phyloP scores from a whole-genome alignment of 2,797 vertebrate genomes.

The Thamnophis elegans region DNA sequence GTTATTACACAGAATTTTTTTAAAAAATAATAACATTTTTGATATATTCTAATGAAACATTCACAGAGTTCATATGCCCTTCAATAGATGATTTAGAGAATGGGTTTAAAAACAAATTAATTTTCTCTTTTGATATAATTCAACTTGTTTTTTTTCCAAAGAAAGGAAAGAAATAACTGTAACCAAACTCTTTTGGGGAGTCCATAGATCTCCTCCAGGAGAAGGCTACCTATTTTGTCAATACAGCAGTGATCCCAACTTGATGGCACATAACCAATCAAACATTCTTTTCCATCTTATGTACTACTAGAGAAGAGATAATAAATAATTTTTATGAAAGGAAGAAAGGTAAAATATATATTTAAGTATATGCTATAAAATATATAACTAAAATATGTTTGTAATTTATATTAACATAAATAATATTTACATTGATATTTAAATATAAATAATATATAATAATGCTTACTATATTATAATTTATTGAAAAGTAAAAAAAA shows the following conservation, averaged over 20 bases:
- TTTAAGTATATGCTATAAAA: constrained; percentile 38
- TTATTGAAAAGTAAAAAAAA: not conserved
- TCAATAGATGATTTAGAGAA: not conserved
- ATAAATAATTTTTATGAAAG: constrained; percentile 38
- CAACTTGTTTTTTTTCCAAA: constrained; percentile 23
- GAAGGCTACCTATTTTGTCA: constrained; percentile 24
- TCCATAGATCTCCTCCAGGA: not conserved
- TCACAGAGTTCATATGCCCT: constrained; percentile 29
- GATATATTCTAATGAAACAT: not conserved
- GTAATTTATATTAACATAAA: not conserved
- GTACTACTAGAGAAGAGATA: constrained; percentile 43
- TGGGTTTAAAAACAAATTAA: constrained; percentile 32
- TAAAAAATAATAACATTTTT: not conserved
- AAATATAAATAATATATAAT: not conserved
- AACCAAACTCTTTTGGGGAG: constrained; percentile 21
- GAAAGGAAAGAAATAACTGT: constrained; percentile 29
- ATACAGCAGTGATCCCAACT: not conserved
- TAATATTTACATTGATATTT: not conserved
- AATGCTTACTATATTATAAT: not conserved
- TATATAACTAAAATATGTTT: not conserved
- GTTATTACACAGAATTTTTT: not conserved
- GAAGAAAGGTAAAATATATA: constrained; percentile 44
- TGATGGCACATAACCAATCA: not conserved
- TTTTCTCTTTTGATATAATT: constrained; percentile 43
- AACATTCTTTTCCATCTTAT: constrained; percentile 48